Conservation (phyloP, 2,113 vertebrate genomes). For the Pycnonotus jocosus region DNA sequence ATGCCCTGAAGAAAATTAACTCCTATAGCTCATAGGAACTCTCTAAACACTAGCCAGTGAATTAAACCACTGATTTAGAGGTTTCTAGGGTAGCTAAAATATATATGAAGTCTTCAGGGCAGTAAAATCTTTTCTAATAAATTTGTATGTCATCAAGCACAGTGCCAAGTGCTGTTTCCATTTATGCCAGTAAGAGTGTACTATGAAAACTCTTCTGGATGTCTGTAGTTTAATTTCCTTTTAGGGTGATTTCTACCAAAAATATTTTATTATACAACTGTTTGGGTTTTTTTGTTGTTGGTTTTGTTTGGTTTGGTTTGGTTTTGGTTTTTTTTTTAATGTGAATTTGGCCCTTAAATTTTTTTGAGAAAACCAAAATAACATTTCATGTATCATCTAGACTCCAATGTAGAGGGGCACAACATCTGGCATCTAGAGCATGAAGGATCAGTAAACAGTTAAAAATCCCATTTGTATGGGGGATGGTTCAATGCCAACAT, state of each 20-base stretch:
- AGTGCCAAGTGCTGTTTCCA: background rate
- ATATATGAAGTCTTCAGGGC: conserved; percentile 5
- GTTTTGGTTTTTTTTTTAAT: background rate
- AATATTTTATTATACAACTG: background rate
- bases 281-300: background rate
- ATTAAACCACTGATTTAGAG: conserved; percentile 3
- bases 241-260: background rate
- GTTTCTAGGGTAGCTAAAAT: background rate
- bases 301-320: no score
- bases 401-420: background rate
- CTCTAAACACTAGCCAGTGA: conserved; percentile 20
- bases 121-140: background rate
- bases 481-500: background rate
- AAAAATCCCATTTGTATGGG: background rate
- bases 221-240: background rate
- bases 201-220: background rate
- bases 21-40: background rate
- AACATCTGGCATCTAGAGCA: background rate
- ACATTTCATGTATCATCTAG: background rate
- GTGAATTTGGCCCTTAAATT: background rate
- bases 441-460: background rate
- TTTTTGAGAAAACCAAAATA: background rate
- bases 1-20: conserved; percentile 20
- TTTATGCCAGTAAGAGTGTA: background rate
- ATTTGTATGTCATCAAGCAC: background rate